A percentile compares a stretch with the other conserved stretches of the same genome.
Conservation (phyloP, 1,140 invertebrate genomes). For the Trichoplusia ni region DNA sequence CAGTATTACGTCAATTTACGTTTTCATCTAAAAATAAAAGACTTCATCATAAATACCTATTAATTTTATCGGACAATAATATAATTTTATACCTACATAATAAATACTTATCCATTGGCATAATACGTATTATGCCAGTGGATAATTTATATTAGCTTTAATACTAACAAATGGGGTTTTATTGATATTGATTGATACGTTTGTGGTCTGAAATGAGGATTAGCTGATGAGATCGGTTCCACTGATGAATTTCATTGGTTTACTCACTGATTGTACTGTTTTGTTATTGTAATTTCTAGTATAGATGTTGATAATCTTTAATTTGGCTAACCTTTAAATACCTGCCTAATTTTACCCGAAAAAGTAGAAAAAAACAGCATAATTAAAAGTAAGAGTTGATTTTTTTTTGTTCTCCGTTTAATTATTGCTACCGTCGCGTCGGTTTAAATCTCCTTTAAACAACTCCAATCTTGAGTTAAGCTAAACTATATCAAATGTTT, state of each 20-base stretch:
- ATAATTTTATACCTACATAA: constrained; percentile 33
- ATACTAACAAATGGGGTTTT: constrained; percentile 41
- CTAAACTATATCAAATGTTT: no score
- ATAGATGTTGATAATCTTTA: no score
- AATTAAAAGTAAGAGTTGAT: no score
- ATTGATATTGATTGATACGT: constrained; percentile 45
- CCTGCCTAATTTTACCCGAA: no score
- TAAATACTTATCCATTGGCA: constrained; percentile 29
- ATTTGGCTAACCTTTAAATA: no score
- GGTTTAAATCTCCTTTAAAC: no score
- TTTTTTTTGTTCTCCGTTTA: no score
- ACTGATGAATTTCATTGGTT: constrained; percentile 22
- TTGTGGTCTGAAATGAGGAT: constrained; percentile 6
- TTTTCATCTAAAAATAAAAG: constrained; percentile 8
- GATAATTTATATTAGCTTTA: not conserved
- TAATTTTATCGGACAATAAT: constrained; percentile 52
- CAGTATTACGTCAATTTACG: not conserved
- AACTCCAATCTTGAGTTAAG: no score
- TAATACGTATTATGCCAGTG: not conserved
- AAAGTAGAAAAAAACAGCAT: no score
- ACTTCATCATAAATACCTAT: constrained; percentile 38
- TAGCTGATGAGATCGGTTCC: constrained; percentile 14
- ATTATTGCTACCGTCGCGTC: no score
- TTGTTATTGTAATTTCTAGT: not conserved
- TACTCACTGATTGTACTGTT: not conserved